Percentiles rank a stretch among this genome's conserved stretches.
Evolutionary conservation across 2,797 vertebrate species (phyloP).

Genomic region (Betta splendens): DNA sequence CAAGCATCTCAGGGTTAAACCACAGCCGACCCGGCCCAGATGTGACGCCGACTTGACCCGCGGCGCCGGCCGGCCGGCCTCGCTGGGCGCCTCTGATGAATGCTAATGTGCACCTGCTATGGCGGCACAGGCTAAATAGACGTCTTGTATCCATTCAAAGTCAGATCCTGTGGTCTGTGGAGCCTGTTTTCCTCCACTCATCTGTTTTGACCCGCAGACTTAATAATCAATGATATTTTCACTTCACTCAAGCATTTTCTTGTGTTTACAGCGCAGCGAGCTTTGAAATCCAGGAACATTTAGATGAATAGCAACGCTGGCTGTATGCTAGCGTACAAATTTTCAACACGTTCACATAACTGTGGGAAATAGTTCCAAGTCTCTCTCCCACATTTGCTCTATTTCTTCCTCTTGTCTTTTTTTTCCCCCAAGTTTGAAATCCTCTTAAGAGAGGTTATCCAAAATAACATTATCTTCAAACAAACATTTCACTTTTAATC

Average conservation of each 20-base stretch:
- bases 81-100: slow-evolving; percentile 57
- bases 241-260: slow-evolving; percentile 31
- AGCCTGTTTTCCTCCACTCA: slow-evolving; percentile 46
- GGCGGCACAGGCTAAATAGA: slow-evolving; percentile 66
- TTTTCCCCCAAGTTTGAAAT: slow-evolving; percentile 75
- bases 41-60: slow-evolving; percentile 71
- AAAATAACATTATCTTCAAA: slow-evolving; percentile 87
- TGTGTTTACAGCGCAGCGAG: slow-evolving; percentile 4
- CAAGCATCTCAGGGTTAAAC: slow-evolving; percentile 54
- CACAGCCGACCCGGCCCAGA: slow-evolving; percentile 65
- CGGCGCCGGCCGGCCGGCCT: slow-evolving; percentile 60
- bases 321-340: slow-evolving; percentile 49
- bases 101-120: slow-evolving; percentile 81
- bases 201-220: slow-evolving; percentile 35
- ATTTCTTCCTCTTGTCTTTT: slow-evolving; percentile 66
- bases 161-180: slow-evolving; percentile 42
- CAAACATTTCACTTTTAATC: slow-evolving; percentile 88
- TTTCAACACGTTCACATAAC: slow-evolving; percentile 70
- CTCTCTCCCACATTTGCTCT: slow-evolving; percentile 68
- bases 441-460: slow-evolving; percentile 81
- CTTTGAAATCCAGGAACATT: slow-evolving; percentile 35
- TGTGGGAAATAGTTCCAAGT: slow-evolving; percentile 76
- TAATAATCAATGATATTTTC: slow-evolving; percentile 19
- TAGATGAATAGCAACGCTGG: slow-evolving; percentile 49
- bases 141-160: slow-evolving; percentile 69